These are phyloP conservation scores for Theretra japonica DNA, from an alignment of 2,888 invertebrate genomes.

Conservation along the genomic window DNA sequence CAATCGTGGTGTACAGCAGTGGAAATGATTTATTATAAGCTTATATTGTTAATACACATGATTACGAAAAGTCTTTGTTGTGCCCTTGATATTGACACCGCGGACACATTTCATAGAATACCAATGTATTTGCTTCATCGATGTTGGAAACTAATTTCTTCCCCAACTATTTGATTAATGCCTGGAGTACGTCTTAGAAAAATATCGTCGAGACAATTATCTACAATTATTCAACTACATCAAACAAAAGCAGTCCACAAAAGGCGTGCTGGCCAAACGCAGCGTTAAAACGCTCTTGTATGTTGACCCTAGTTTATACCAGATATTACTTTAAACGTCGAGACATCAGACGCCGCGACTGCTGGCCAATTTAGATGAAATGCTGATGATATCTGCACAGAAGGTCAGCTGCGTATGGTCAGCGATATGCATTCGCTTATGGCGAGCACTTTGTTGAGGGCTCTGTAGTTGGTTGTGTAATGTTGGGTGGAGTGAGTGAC, in stretches of 20 bases:
- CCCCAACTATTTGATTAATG: no score
- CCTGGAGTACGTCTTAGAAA: no score
- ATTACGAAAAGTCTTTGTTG: no score
- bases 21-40: no score
- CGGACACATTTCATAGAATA: no score
- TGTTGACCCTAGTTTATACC: slow-evolving; percentile 20
- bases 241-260: not conserved
- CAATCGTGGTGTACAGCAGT: no score
- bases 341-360: slow-evolving; percentile 13
- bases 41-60: no score
- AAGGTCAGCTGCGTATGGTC: slow-evolving; percentile 25
- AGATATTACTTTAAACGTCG: slow-evolving; percentile 31
- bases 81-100: no score
- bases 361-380: slow-evolving; percentile 31
- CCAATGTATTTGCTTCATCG: no score
- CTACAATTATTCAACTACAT: not conserved
- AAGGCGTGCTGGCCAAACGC: not conserved
- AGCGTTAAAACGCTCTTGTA: slow-evolving; percentile 17
- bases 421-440: slow-evolving; percentile 16
- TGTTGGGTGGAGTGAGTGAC: not conserved
- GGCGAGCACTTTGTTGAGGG: not conserved
- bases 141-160: no score
- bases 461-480: not conserved
- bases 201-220: no score
- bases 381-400: slow-evolving; percentile 16